Conservation (phyloP, 1,140 invertebrate species). For the Formica exsecta region DNA sequence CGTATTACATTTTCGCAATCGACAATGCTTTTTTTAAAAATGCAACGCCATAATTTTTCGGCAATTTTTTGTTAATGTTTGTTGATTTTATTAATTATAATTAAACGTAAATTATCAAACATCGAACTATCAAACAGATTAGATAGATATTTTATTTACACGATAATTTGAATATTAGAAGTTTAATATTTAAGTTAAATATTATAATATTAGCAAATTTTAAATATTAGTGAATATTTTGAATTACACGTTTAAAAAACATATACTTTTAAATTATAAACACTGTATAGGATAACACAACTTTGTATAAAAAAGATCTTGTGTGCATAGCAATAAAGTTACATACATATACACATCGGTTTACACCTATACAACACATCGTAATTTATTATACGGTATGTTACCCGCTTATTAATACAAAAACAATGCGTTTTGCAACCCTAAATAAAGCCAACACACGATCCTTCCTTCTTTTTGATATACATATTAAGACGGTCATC, state of each 20-base stretch:
- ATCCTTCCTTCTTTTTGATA: constrained; percentile 33
- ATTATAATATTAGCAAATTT: not conserved
- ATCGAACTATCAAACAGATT: not conserved
- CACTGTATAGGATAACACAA: not conserved
- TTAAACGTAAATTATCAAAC: not conserved
- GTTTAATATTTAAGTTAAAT: constrained; percentile 11
- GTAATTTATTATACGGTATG: constrained; percentile 37
- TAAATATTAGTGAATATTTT: not conserved
- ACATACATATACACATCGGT: not conserved
- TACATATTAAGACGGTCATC: constrained; percentile 36
- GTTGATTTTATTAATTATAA: constrained; percentile 1
- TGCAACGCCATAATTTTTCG: not conserved
- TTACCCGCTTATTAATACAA: constrained; percentile 24
- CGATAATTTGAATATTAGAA: not conserved
- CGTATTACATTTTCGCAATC: not conserved
- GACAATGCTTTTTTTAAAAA: not conserved
- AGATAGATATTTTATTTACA: not conserved
- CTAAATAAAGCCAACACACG: not conserved
- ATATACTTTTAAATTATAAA: not conserved
- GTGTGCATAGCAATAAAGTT: not conserved
- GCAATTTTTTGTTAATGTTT: not conserved
- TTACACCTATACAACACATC: constrained; percentile 24
- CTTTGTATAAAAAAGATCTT: not conserved
- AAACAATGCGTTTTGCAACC: not conserved
- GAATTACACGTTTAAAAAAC: not conserved